Evolutionary conservation across 2,113 vertebrate species (phyloP).

Genomic region (Muscicapa adusta): DNA sequence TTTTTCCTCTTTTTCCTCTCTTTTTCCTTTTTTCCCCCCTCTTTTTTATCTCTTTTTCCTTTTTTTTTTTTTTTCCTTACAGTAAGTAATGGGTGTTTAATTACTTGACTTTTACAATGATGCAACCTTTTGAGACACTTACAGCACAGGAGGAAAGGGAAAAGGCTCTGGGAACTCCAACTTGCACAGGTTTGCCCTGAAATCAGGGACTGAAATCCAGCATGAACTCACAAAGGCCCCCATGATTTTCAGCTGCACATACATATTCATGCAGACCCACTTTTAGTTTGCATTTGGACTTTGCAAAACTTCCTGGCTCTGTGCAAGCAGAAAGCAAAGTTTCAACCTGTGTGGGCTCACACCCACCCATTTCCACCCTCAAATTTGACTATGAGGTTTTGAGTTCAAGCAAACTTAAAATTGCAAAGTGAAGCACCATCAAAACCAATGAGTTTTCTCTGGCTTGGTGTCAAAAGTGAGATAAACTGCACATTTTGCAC

Average conservation of each 20-base stretch:
- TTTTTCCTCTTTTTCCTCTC: too few species aligned
- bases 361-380: slow-evolving; percentile 30
- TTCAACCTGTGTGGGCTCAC: slow-evolving; percentile 55
- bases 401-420: slow-evolving; percentile 25
- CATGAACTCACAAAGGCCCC: background rate
- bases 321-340: background rate
- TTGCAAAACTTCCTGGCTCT: background rate
- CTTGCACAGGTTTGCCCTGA: background rate
- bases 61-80: background rate
- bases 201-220: background rate
- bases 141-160: background rate
- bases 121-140: slow-evolving; percentile 60
- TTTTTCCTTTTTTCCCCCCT: too few species aligned
- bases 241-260: background rate
- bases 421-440: slow-evolving; percentile 14
- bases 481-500: slow-evolving; percentile 10
- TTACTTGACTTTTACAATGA: slow-evolving; percentile 65
- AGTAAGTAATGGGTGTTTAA: slow-evolving; percentile 69
- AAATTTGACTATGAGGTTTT: slow-evolving; percentile 40
- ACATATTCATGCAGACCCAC: background rate
- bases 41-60: too few species aligned
- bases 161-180: background rate
- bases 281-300: background rate
- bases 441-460: slow-evolving; percentile 43
- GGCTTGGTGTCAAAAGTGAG: slow-evolving; percentile 27